Percentiles rank a stretch among this genome's conserved stretches.
These are phyloP conservation scores for Rhimphoctona megacephalus DNA, from an alignment of 2,888 invertebrate genomes.

Conservation along the genomic window DNA sequence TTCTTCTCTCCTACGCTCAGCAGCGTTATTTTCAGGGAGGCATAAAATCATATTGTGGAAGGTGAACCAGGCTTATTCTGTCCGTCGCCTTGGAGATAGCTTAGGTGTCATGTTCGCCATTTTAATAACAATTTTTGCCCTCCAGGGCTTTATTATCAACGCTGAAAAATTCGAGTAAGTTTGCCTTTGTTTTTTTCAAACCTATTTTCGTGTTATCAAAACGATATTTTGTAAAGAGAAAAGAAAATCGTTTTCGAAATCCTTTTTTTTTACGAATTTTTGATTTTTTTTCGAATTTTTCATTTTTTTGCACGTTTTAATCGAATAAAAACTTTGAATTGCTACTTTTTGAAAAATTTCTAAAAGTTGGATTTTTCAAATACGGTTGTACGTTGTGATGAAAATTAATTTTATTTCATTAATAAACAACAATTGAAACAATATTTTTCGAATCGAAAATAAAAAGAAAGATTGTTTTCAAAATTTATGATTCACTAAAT, in stretches of 20 bases:
- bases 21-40: conserved; percentile 45
- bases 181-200: conserved; percentile 10
- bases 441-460: background rate
- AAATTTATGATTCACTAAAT: too few species aligned
- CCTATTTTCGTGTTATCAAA: background rate
- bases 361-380: too few species aligned
- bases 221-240: background rate
- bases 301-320: too few species aligned
- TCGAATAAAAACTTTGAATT: too few species aligned
- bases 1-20: conserved; percentile 39
- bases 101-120: conserved; percentile 73
- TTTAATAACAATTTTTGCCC: conserved; percentile 68
- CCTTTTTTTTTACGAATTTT: too few species aligned
- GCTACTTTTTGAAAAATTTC: too few species aligned
- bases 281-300: too few species aligned
- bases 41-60: conserved; percentile 73
- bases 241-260: background rate
- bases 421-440: background rate
- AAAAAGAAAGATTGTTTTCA: too few species aligned
- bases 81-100: conserved; percentile 66
- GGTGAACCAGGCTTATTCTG: conserved; percentile 65
- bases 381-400: too few species aligned
- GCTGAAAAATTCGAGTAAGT: conserved; percentile 73
- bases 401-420: too few species aligned
- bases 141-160: conserved; percentile 59